phyloP scores from a whole-genome alignment of 2,797 vertebrate genomes.

The Pangasius mekongensis region DNA sequence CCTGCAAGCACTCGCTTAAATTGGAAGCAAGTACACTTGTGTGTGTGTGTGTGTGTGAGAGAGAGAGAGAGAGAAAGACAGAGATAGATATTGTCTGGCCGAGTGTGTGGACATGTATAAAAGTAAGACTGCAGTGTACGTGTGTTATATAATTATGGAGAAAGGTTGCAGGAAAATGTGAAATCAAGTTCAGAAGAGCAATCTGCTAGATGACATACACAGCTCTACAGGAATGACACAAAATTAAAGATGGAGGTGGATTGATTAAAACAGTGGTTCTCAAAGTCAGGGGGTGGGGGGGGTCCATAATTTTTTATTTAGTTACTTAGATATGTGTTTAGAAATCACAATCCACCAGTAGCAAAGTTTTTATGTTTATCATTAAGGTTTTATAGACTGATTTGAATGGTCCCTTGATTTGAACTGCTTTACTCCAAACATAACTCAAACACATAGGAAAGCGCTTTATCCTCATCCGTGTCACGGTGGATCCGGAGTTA shows the following conservation, averaged over 20 bases:
- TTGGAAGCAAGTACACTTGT: slow-evolving; percentile 17
- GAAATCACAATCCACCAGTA: neutral
- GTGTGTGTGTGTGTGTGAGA: slow-evolving; percentile 53
- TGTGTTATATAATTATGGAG: slow-evolving; percentile 35
- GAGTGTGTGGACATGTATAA: neutral
- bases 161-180: slow-evolving; percentile 48
- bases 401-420: neutral
- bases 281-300: too few species aligned
- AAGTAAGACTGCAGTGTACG: slow-evolving; percentile 38
- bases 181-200: neutral
- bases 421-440: neutral
- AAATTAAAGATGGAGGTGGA: neutral
- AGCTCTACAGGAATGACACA: neutral
- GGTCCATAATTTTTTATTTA: neutral
- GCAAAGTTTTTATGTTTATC: neutral
- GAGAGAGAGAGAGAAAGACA: neutral
- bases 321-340: neutral
- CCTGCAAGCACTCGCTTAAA: slow-evolving; percentile 55
- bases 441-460: neutral
- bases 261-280: neutral
- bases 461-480: neutral
- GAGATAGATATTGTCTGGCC: neutral
- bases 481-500: neutral
- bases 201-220: neutral
- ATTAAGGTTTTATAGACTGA: neutral